A percentile compares a stretch with the other conserved stretches of the same genome.
Conservation (phyloP, 2,888 invertebrate species). For the Melipona bicolor region DNA sequence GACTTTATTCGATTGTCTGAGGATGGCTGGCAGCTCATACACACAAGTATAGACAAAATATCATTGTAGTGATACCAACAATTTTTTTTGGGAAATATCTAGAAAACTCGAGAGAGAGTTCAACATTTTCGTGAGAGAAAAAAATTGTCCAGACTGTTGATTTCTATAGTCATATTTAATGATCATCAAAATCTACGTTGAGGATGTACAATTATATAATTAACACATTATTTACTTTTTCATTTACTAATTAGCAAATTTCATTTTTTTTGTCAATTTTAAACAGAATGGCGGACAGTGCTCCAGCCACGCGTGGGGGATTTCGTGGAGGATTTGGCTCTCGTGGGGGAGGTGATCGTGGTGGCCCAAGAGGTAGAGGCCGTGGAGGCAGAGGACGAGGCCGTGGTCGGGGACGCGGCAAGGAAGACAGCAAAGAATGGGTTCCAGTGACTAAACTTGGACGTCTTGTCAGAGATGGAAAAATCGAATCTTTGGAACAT, state of each 20-base stretch:
- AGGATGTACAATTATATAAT: too few species aligned
- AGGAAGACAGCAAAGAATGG: conserved; percentile 99
- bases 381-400: conserved; percentile 92
- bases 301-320: conserved; percentile 98
- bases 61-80: too few species aligned
- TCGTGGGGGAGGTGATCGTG: conserved; percentile 86
- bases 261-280: conserved; percentile 24
- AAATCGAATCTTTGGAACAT: conserved; percentile 97
- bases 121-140: too few species aligned
- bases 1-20: too few species aligned
- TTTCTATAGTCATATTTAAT: too few species aligned
- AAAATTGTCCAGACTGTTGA: too few species aligned
- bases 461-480: conserved; percentile 97
- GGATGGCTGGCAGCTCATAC: too few species aligned
- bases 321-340: conserved; percentile 95
- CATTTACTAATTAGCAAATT: neutral
- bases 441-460: conserved; percentile 99
- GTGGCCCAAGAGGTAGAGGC: conserved; percentile 88
- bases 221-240: neutral
- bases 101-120: too few species aligned
- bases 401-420: conserved; percentile 93
- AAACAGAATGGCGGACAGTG: conserved; percentile 97
- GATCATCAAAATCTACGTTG: too few species aligned
- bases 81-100: too few species aligned
- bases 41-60: too few species aligned